phyloP scores from a whole-genome alignment of 2,888 invertebrate genomes.

The Troides aeacus region DNA sequence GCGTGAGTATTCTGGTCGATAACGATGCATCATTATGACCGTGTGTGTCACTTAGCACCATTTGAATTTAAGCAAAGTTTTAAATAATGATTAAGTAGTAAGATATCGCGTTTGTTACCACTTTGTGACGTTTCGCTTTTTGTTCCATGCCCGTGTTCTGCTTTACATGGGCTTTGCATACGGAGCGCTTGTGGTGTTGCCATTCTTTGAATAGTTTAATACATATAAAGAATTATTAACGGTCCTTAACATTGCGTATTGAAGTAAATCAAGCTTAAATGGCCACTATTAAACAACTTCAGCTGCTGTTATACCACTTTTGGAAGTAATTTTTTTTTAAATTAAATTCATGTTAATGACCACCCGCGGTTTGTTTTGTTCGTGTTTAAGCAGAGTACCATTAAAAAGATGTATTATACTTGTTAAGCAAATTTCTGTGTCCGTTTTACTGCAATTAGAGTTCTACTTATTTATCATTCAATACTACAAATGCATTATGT shows the following conservation, averaged over 20 bases:
- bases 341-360: constrained; percentile 11
- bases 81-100: no score
- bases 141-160: background rate
- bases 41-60: no score
- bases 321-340: background rate
- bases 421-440: background rate
- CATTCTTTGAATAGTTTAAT: constrained; percentile 15
- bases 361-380: background rate
- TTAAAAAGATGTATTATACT: background rate
- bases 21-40: no score
- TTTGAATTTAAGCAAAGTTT: no score
- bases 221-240: constrained; percentile 23
- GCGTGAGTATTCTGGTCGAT: no score
- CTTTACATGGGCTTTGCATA: constrained; percentile 15
- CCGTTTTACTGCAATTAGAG: background rate
- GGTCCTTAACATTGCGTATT: constrained; percentile 10
- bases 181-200: background rate
- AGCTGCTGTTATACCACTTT: constrained; percentile 4
- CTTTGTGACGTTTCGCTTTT: constrained; percentile 1
- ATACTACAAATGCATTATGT: background rate
- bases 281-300: constrained; percentile 15
- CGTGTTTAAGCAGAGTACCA: background rate
- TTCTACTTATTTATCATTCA: background rate
- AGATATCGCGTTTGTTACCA: background rate
- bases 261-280: constrained; percentile 9